A percentile compares a stretch with the other conserved stretches of the same genome.
Evolutionary conservation across 53 echinoderm and acorn worm genomes (phyloP).

Genomic region (Antedon mediterranea): DNA sequence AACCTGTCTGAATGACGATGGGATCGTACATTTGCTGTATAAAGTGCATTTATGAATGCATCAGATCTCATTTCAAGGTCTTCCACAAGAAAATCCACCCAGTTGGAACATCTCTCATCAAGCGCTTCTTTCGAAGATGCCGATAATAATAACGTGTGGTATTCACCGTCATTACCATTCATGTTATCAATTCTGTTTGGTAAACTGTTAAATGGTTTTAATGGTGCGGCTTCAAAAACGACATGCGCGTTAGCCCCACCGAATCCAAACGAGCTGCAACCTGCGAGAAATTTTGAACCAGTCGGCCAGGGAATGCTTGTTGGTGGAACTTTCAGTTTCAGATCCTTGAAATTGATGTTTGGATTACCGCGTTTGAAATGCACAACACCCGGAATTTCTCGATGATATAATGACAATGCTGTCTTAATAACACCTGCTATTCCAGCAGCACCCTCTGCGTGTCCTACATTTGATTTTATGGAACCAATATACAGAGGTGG

Average conservation of each 20-base stretch:
- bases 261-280: slow-evolving; percentile 46
- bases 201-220: not conserved
- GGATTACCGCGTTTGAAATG: slow-evolving; percentile 39
- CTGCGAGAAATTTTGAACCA: not conserved
- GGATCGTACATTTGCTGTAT: slow-evolving; percentile 20
- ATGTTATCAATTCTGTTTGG: not conserved
- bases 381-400: slow-evolving; percentile 33
- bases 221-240: slow-evolving; percentile 10
- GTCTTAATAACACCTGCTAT: slow-evolving; percentile 42
- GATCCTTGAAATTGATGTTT: slow-evolving; percentile 22
- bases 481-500: slow-evolving; percentile 38
- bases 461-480: slow-evolving; percentile 46
- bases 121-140: slow-evolving; percentile 28
- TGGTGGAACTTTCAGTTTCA: slow-evolving; percentile 17
- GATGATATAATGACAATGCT: slow-evolving; percentile 20
- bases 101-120: slow-evolving; percentile 13
- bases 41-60: slow-evolving; percentile 3
- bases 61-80: not conserved
- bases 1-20: slow-evolving; percentile 31
- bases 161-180: not conserved
- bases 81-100: slow-evolving; percentile 9
- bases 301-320: slow-evolving; percentile 20
- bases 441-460: slow-evolving; percentile 45
- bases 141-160: slow-evolving; percentile 18
- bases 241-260: slow-evolving; percentile 46